Percentiles rank a stretch among this genome's conserved stretches.
Evolutionary conservation across 2,113 vertebrate species (phyloP).

Genomic region (Cichladusa arquata): DNA sequence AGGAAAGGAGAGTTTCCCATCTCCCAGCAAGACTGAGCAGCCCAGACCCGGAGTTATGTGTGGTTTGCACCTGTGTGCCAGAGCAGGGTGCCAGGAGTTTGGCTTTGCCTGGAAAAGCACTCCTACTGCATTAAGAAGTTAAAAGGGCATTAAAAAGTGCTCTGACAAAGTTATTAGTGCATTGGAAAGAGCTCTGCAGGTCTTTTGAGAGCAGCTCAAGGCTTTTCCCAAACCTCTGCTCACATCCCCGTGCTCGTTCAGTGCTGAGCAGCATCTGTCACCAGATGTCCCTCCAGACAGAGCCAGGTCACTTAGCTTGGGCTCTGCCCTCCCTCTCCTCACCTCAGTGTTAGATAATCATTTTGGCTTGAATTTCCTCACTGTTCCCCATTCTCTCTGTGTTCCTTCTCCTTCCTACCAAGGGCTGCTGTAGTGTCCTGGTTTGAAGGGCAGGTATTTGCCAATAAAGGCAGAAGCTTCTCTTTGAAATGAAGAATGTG

Average conservation of each 20-base stretch:
- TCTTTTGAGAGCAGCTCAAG: not conserved
- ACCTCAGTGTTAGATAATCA: not conserved
- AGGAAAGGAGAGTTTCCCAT: not conserved
- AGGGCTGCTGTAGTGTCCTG: not conserved
- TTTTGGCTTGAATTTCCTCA: not conserved
- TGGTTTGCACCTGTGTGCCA: not conserved
- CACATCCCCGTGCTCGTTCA: accelerated
- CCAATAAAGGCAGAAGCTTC: too few species aligned
- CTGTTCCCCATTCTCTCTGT: not conserved
- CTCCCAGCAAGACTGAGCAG: not conserved
- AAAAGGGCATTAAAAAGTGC: not conserved
- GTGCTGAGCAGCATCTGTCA: not conserved
- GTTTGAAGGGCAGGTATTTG: too few species aligned
- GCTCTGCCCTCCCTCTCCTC: not conserved
- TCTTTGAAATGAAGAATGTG: too few species aligned
- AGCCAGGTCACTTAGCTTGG: not conserved
- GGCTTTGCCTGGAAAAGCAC: not conserved
- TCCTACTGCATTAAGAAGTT: not conserved
- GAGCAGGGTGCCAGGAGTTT: not conserved
- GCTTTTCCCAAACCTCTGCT: not conserved
- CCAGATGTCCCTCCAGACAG: not conserved
- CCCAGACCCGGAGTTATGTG: not conserved
- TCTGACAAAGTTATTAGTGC: not conserved
- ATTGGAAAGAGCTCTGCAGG: not conserved
- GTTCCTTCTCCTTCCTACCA: not conserved